Evolutionary conservation across 2,797 vertebrate species (phyloP), one percentile per base, ranked within the genome.

Genomic region (Helicolenus hilgendorfi): DNA sequence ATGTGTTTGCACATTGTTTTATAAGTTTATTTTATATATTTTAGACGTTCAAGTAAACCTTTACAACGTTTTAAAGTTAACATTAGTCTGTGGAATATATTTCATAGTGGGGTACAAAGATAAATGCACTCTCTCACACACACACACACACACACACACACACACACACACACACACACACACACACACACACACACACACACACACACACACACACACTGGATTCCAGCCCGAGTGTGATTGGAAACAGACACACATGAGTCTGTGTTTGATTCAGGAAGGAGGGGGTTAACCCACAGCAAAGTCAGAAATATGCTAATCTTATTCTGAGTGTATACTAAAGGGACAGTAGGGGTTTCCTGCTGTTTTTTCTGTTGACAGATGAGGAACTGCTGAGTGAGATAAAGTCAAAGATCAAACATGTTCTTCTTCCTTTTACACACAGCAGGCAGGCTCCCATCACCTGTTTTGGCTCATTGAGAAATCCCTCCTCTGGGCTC

Each of bases 201-300:
- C 45, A 60, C 76, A 67, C 60, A 79, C 45, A 38, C 70, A 68
- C 76, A 72, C 59, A 72, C 72, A 72, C 56, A 41, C 74, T 59
- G 84, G 84, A 90, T 86, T 89, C 77, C 81, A 77, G 82, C 63
- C 87, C 13, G 65, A 72, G 33, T 72, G 70, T 95, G 94, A 94
- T 93, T 95, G 91, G 81, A 95, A 95, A 91, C 94, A 95, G 92
- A 89, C 91, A 35, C 91, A 35, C 56, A 58, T 11, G 35, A 56
- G 35, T 65, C 72, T 82, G 59, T 62, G 45, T 75, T 14, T 78
- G 62, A 76, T 36, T 71, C 45, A 72, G 68, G 49, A 76, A 73
- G 65, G 81, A 81, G 82, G 83, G 88, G 88, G 88, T 93, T 87
- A 86, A 91, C 85, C 83, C 55, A 68, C 86, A 86, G 77, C 64